Conservation (phyloP, 2,888 invertebrate genomes). For the Sipunculus nudus region DNA sequence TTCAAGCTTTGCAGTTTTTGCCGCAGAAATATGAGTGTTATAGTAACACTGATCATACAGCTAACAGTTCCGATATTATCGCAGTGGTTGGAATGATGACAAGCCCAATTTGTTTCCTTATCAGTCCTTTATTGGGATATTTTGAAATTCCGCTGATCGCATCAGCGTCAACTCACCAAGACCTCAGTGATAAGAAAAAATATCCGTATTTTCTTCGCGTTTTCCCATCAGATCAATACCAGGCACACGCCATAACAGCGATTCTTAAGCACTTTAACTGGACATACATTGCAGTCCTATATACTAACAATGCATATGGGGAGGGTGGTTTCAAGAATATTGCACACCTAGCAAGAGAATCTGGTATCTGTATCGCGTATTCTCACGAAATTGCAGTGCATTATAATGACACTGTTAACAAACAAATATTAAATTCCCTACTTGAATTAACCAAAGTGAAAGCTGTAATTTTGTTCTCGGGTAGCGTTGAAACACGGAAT, state of each 20-base stretch:
- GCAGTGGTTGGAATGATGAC: neutral
- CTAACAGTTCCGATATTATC: neutral
- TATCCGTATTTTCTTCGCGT: constrained; percentile 6
- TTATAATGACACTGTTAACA: too few relatives aligned
- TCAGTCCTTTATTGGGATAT: neutral
- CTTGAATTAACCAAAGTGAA: neutral
- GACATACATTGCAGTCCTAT: constrained; percentile 4
- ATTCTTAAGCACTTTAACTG: constrained; percentile 8
- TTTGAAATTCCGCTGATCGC: constrained; percentile 11
- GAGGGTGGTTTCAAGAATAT: constrained; percentile 1
- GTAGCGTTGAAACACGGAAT: neutral
- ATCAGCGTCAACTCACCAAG: constrained; percentile 3
- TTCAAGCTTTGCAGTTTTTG: neutral
- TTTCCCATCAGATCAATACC: constrained; percentile 2
- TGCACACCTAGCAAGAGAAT: neutral
- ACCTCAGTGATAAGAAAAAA: constrained; percentile 4
- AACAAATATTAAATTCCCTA: too few relatives aligned
- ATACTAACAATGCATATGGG: constrained; percentile 6
- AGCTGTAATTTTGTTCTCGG: constrained; percentile 1
- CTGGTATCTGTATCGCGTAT: constrained; percentile 14
- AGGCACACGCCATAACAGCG: constrained; percentile 5
- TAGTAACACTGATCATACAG: too few relatives aligned
- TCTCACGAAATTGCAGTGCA: neutral
- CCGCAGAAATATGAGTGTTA: too few relatives aligned
- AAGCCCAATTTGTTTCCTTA: too few relatives aligned